Base-by-base conservation (phyloP, 2,113 vertebrate species). In the Siphamia tubifer region DNA sequence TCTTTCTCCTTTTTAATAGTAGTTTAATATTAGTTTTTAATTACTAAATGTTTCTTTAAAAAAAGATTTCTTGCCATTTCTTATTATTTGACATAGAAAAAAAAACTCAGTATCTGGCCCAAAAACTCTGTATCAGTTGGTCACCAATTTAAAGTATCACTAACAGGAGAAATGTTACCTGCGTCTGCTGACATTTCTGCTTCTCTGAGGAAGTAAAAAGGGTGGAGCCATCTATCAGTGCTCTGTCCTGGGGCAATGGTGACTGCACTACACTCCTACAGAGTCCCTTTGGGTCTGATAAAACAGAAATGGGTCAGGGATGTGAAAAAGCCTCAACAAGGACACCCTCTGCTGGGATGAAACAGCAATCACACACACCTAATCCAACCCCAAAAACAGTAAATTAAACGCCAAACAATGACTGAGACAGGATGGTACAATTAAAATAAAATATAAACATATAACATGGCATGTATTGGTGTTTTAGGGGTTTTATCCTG, bases 311-410 rank as follows among this genome's bases (percentile, higher is more conserved):
- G 40, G 68, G 51, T n/a, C 53, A 60, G 43, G 36, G 21, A 30
- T 8, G 12, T n/a, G 11, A 23, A 10, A 31, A 32, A 35, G 9
- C 20, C 6, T 15, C 32, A 45, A 28, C 75, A 79, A 62, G 53
- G 69, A 44, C 12, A 8, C 81, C 82, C 83, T 68, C 83, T 87
- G 53, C 53, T 77, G 88, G 84, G 12, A 3, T 10, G 2, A n/a
- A 44, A 1, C 2, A 4, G 43, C 45, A 74, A 49, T 3, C 24
- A 35, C 55, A 25, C 21, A 39, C 23, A 57, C 1, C 24, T 9
- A 3, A 4, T 47, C 63, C 15, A n/a, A n/a, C n/a, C n/a, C n/a
- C n/a, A n/a, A n/a, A n/a, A n/a, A n/a, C n/a, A n/a, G n/a, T n/a
- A n/a, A n/a, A n/a, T 45, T 38, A 28, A 40, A 16, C 25, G n/a